A percentile compares a stretch with the other conserved stretches of the same genome.
These are phyloP conservation scores for Torymus texanus DNA, from an alignment of 2,888 invertebrate genomes.

Conservation along the genomic window DNA sequence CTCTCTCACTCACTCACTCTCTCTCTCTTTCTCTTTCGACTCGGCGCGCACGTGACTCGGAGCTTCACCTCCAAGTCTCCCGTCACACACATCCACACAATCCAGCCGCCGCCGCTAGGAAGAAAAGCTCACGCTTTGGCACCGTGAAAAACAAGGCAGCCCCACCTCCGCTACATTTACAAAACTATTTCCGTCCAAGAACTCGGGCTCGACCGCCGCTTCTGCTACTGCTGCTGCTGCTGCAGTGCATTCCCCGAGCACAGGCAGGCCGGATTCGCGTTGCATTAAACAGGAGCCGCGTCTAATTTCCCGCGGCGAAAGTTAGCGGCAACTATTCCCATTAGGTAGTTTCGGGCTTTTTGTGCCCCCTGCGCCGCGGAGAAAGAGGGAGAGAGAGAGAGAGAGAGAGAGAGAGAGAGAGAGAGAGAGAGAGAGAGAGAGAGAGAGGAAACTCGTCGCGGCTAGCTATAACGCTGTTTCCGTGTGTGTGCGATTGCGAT, in stretches of 20 bases:
- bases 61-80: too few relatives aligned
- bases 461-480: slow-evolving; percentile 62
- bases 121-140: too few relatives aligned
- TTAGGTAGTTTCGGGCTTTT: slow-evolving; percentile 67
- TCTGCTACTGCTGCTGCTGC: too few relatives aligned
- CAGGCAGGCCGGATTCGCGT: slow-evolving; percentile 54
- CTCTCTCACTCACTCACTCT: too few relatives aligned
- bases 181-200: slow-evolving; percentile 49
- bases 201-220: neutral
- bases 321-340: slow-evolving; percentile 67
- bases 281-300: slow-evolving; percentile 59
- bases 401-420: neutral
- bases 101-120: too few relatives aligned
- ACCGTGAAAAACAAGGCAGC: too few relatives aligned
- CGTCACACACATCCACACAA: too few relatives aligned
- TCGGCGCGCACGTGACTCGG: too few relatives aligned
- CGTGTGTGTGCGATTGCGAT: slow-evolving; percentile 63
- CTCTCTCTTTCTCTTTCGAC: too few relatives aligned
- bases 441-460: slow-evolving; percentile 30
- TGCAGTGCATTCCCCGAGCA: slow-evolving; percentile 41
- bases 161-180: neutral
- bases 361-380: slow-evolving; percentile 39
- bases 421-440: neutral
- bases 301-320: slow-evolving; percentile 64
- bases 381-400: slow-evolving; percentile 8